A percentile compares a stretch with the other conserved stretches of the same genome.
These are phyloP conservation scores for Carabus problematicus DNA, from an alignment of 2,888 invertebrate species.

Conservation along the genomic window DNA sequence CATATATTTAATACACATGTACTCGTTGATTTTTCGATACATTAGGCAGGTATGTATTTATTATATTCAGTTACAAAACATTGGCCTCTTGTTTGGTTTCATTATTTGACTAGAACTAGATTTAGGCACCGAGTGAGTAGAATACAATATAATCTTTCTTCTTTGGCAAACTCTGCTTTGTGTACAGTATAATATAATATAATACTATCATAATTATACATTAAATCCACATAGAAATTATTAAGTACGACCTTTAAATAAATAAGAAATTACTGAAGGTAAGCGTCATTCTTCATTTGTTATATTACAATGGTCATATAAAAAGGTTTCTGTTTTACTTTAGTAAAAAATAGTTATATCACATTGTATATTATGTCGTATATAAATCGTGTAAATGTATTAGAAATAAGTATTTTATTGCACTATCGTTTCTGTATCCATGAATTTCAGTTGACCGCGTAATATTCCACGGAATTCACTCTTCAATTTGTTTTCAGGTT, in stretches of 20 bases:
- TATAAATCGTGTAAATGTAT: no score
- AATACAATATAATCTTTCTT: conserved; percentile 26
- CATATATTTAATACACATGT: conserved; percentile 13
- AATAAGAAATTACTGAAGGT: conserved; percentile 27
- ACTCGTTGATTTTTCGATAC: conserved; percentile 18
- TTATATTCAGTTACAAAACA: conserved; percentile 14
- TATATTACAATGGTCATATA: not conserved
- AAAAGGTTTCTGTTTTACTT: conserved; percentile 10
- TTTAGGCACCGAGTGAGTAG: conserved; percentile 38
- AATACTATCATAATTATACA: conserved; percentile 32
- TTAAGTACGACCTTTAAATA: conserved; percentile 34
- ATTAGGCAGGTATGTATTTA: not conserved
- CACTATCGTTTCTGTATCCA: conserved; percentile 38
- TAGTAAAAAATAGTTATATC: conserved; percentile 30
- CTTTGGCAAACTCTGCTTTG: conserved; percentile 22
- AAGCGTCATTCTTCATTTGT: conserved; percentile 27
- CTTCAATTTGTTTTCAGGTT: conserved; percentile 6
- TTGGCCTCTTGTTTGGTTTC: conserved; percentile 37
- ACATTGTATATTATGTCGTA: conserved; percentile 15
- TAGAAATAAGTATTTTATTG: conserved; percentile 24
- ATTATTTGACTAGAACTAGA: conserved; percentile 35
- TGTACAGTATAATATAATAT: conserved; percentile 25
- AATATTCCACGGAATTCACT: conserved; percentile 30
- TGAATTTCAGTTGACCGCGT: conserved; percentile 24
- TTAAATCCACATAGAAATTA: conserved; percentile 16